Percentiles rank a stretch among this genome's conserved stretches.
Evolutionary conservation across 2,113 vertebrate genomes (phyloP).

Genomic region (Austrofundulus limnaeus): DNA sequence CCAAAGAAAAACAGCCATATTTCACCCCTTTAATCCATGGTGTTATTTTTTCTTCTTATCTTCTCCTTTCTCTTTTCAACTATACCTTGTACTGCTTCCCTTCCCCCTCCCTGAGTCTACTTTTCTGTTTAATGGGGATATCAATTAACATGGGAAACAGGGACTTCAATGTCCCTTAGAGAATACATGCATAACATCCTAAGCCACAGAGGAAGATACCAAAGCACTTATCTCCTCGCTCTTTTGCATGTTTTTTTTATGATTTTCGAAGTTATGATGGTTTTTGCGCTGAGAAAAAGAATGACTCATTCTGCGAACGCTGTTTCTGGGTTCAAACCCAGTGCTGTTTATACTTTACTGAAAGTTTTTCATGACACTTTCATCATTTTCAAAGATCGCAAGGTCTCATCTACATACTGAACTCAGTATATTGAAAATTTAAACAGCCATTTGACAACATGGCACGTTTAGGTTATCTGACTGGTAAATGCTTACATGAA

Average conservation of each 20-base stretch:
- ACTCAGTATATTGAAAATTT: slow-evolving; percentile 17
- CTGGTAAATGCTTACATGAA: slow-evolving; percentile 1
- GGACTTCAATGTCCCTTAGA: slow-evolving; percentile 55
- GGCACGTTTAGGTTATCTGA: slow-evolving; percentile 14
- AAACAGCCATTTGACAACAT: slow-evolving; percentile 37
- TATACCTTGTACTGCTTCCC: slow-evolving; percentile 38
- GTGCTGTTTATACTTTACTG: slow-evolving; percentile 40
- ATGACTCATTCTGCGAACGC: slow-evolving; percentile 32
- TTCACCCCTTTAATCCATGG: slow-evolving; percentile 13
- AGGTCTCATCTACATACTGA: slow-evolving; percentile 21
- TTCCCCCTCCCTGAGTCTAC: slow-evolving; percentile 35
- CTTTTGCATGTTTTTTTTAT: slow-evolving; percentile 17
- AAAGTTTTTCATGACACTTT: slow-evolving; percentile 38
- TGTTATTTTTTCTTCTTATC: slow-evolving; percentile 20
- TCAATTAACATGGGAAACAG: slow-evolving; percentile 70
- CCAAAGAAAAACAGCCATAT: not conserved
- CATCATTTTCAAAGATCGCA: slow-evolving; percentile 21
- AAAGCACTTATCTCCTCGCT: slow-evolving; percentile 33
- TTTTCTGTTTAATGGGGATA: slow-evolving; percentile 71
- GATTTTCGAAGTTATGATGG: slow-evolving; percentile 18
- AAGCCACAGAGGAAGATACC: slow-evolving; percentile 44
- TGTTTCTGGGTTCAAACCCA: slow-evolving; percentile 24
- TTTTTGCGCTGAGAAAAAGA: slow-evolving; percentile 29
- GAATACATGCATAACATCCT: slow-evolving; percentile 61
- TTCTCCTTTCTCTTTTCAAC: slow-evolving; percentile 10